phyloP scores from a whole-genome alignment of 2,888 invertebrate genomes.

The Arenicola marina region DNA sequence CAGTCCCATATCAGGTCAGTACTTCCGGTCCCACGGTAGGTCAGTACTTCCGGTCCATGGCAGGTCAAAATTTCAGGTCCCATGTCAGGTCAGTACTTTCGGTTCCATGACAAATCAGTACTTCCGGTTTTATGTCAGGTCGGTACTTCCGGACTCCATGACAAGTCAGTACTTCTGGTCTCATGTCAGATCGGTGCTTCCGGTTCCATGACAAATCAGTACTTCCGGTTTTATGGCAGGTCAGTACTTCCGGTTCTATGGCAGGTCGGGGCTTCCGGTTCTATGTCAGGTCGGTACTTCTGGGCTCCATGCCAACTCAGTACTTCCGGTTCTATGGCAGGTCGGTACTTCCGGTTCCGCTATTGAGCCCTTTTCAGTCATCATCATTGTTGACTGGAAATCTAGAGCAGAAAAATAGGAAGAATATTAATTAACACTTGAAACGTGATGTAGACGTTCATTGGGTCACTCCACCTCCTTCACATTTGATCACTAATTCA shows the following conservation, averaged over 20 bases:
- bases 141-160: constrained; percentile 38
- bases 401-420: no score
- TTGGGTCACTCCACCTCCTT: no score
- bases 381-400: no score
- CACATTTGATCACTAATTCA: no score
- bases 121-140: neutral
- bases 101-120: neutral
- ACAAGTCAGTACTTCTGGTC: constrained; percentile 75
- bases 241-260: constrained; percentile 80
- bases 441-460: no score
- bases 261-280: no score
- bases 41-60: neutral
- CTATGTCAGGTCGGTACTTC: no score
- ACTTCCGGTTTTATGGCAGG: no score
- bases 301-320: constrained; percentile 81
- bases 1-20: constrained; percentile 81
- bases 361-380: no score
- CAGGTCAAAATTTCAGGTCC: neutral
- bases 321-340: neutral
- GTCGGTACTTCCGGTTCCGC: no score
- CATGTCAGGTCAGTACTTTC: neutral
- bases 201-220: no score
- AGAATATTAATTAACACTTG: no score
- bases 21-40: neutral
- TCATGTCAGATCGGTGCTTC: constrained; percentile 81